Evolutionary conservation across 2,888 invertebrate genomes (phyloP), one percentile per base, ranked within the genome.

Genomic region (Actias luna): DNA sequence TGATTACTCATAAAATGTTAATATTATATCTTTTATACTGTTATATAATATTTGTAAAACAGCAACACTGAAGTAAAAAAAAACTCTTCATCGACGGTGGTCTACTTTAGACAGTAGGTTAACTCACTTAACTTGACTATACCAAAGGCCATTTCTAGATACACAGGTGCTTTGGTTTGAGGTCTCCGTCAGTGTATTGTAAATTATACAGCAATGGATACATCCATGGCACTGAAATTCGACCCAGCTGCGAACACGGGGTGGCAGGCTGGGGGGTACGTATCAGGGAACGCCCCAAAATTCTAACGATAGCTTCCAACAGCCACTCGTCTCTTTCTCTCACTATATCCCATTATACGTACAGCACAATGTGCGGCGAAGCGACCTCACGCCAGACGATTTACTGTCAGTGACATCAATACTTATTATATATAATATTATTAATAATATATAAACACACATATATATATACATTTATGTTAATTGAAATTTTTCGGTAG

Each of bases 261-360:
- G 22, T 60, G 60, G 50, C 60, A 65, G 52, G 66, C 77, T 67
- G 75, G 73, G 75, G 73, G 71, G 46, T 50, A 50, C 25, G 12
- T 70, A 73, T 67, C 64, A 70, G 82, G 82, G 77, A 78, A 85
- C 87, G 88, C 87, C 88, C 84, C 82, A 76, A 86, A 80, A 80
- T 71, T 69, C 77, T 77, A 71, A 70, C 73, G 69, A 70, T 69
- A 71, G 70, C 71, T 70, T 70, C 67, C 67, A 71, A 72, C 66
- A 73, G 85, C 79, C 69, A 63, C 75, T 80, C 76, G 83, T 90
- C 90, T 85, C 88, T 83, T 78, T 90, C 88, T 75, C 68, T 70
- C 85, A 63, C 69, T 77, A 69, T 71, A 75, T 75, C 75, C 75
- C 71, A 70, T 76, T 70, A 69, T 65, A 69, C 74, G 70, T 71